These are phyloP conservation scores for Idaea biselata DNA, from an alignment of 2,888 invertebrate species.

Conservation along the genomic window DNA sequence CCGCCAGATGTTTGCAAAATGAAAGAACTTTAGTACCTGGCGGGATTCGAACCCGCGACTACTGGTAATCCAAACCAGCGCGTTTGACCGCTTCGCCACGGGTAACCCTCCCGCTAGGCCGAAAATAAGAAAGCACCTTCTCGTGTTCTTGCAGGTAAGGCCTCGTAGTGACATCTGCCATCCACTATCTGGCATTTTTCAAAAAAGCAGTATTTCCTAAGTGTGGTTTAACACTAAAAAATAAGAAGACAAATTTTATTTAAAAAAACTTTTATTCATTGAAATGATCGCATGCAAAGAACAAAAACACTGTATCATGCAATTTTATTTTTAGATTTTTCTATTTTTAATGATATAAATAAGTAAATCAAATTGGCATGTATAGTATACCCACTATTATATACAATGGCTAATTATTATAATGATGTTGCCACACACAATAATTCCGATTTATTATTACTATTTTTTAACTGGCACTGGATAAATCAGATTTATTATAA, in stretches of 20 bases:
- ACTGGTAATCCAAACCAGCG: too few relatives aligned
- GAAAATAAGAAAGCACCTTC: too few relatives aligned
- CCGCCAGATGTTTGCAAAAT: too few relatives aligned
- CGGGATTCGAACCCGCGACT: too few relatives aligned
- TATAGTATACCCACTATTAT: constrained; percentile 9
- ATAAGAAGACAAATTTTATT: constrained; percentile 19
- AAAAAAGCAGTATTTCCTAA: too few relatives aligned
- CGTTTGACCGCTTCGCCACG: too few relatives aligned
- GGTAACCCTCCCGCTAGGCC: too few relatives aligned
- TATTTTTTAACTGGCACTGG: not conserved
- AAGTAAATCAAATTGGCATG: constrained; percentile 4
- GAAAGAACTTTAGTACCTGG: too few relatives aligned
- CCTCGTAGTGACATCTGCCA: too few relatives aligned
- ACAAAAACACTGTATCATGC: constrained; percentile 71
- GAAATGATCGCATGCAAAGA: constrained; percentile 60
- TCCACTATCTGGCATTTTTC: too few relatives aligned
- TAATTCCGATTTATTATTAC: not conserved
- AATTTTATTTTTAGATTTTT: constrained; percentile 60
- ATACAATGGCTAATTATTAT: constrained; percentile 15
- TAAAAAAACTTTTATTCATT: constrained; percentile 37
- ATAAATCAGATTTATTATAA: not conserved
- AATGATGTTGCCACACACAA: constrained; percentile 12
- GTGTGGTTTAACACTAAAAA: too few relatives aligned
- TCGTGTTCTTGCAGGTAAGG: too few relatives aligned
- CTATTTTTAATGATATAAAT: constrained; percentile 35